Evolutionary conservation across 2,888 invertebrate genomes (phyloP).

Genomic region (Drosophila anceps): DNA sequence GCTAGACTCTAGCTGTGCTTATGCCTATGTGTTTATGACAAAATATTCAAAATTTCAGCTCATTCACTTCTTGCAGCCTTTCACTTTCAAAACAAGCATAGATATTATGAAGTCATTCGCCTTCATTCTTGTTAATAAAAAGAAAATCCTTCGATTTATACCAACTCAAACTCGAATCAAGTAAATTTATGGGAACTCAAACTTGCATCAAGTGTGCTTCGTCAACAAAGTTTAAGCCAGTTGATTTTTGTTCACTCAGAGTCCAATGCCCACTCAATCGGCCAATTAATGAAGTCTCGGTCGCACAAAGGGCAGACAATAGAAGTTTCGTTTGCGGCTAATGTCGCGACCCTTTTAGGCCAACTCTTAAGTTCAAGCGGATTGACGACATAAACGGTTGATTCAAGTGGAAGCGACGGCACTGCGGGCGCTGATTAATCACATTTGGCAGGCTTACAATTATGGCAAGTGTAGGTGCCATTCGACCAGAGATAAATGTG

Average conservation of each 20-base stretch:
- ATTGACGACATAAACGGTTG: constrained; percentile 10
- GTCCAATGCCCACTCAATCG: constrained; percentile 38
- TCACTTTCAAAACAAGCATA: not conserved
- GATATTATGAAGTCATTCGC: not conserved
- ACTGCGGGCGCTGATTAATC: constrained; percentile 57
- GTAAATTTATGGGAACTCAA: not conserved
- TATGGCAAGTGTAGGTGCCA: constrained; percentile 26
- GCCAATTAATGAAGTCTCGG: constrained; percentile 25
- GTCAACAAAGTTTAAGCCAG: not conserved
- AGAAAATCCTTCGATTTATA: not conserved
- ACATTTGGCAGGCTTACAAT: constrained; percentile 57
- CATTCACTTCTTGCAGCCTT: not conserved
- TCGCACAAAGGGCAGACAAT: constrained; percentile 33
- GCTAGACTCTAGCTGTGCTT: too few species aligned
- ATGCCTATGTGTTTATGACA: too few species aligned
- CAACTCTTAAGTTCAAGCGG: constrained; percentile 28
- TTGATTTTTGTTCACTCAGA: not conserved
- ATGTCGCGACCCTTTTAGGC: constrained; percentile 45
- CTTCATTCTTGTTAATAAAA: not conserved
- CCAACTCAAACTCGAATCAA: not conserved
- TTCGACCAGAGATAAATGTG: constrained; percentile 1
- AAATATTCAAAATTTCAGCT: too few species aligned
- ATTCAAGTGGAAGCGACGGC: constrained; percentile 34
- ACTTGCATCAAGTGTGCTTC: not conserved
- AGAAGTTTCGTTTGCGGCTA: constrained; percentile 19